These are phyloP conservation scores for Equus quagga DNA, from an alignment of 2,113 vertebrate genomes.

Conservation along the genomic window DNA sequence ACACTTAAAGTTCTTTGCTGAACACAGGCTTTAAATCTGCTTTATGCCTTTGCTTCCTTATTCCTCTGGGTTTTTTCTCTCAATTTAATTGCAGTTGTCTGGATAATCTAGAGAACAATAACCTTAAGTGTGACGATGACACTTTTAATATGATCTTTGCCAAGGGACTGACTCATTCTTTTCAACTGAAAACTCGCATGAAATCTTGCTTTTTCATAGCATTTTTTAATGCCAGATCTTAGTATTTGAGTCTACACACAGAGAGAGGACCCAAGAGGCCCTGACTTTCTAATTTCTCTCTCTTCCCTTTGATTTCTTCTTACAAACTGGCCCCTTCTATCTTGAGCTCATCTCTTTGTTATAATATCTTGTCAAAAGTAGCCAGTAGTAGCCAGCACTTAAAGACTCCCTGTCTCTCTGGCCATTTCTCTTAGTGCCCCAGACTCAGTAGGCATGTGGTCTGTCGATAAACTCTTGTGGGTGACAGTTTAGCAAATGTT, in stretches of 20 bases:
- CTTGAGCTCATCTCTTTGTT: not conserved
- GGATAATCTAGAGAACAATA: not conserved
- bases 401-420: not conserved
- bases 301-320: not conserved
- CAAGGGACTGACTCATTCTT: not conserved
- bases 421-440: not conserved
- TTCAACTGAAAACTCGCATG: not conserved
- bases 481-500: not conserved
- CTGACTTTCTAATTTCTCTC: not conserved
- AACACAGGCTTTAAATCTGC: not conserved
- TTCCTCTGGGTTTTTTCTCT: not conserved
- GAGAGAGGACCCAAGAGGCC: not conserved
- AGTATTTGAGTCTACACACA: not conserved
- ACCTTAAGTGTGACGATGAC: not conserved
- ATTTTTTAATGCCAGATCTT: slow-evolving; percentile 5
- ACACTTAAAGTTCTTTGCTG: not conserved
- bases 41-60: slow-evolving; percentile 10
- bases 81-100: not conserved
- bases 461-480: not conserved
- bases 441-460: not conserved
- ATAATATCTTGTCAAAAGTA: not conserved
- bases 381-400: not conserved
- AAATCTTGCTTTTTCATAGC: slow-evolving; percentile 7
- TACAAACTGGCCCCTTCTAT: not conserved
- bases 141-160: not conserved